A percentile compares a stretch with the other conserved stretches of the same genome.
Evolutionary conservation across 2,797 vertebrate genomes (phyloP).

Genomic region (Loris lydekkerianus): DNA sequence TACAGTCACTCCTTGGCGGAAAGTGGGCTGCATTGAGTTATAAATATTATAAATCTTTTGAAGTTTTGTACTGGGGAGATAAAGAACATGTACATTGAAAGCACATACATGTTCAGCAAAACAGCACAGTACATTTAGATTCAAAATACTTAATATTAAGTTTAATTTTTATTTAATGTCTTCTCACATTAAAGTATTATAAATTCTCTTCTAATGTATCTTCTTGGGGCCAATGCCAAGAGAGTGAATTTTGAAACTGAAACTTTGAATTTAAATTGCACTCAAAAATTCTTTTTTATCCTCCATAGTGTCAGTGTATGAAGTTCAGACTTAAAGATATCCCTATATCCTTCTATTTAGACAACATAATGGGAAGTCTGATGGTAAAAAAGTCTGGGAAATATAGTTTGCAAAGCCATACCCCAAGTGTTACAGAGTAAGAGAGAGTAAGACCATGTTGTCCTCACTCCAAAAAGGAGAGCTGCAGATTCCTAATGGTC

Average conservation of each 20-base stretch:
- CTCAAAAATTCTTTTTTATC: conserved; percentile 13
- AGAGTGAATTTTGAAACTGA: background rate
- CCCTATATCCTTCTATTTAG: background rate
- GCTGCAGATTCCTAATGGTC: background rate
- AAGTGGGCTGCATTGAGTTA: conserved; percentile 11
- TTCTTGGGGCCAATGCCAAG: background rate
- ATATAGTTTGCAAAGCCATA: background rate
- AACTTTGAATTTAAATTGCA: conserved; percentile 1
- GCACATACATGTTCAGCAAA: background rate
- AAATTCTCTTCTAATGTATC: background rate
- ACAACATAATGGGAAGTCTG: background rate
- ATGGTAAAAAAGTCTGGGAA: background rate
- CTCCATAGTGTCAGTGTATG: background rate
- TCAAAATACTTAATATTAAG: conserved; percentile 26
- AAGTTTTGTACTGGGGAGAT: conserved; percentile 36
- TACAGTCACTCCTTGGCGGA: background rate
- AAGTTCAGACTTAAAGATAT: background rate
- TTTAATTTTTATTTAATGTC: conserved; percentile 44
- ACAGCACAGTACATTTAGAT: background rate
- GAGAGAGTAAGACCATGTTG: background rate
- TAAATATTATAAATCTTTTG: conserved; percentile 46
- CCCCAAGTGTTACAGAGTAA: background rate
- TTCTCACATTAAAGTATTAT: conserved; percentile 16
- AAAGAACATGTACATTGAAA: conserved; percentile 21
- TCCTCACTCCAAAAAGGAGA: background rate